phyloP scores from a whole-genome alignment of 1,140 invertebrate genomes.

The Drepana arcuata region DNA sequence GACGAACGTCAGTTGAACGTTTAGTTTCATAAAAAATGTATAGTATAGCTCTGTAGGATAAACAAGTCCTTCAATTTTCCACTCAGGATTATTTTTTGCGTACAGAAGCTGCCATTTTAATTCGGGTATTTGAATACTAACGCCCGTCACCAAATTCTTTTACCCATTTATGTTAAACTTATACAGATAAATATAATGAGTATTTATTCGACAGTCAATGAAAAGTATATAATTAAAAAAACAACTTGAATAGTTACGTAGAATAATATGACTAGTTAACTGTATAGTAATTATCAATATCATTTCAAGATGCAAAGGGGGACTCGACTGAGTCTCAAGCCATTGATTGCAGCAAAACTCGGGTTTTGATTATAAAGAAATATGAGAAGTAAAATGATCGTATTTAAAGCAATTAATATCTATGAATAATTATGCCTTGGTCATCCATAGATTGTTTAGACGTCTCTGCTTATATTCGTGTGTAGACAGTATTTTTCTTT shows the following conservation, averaged over 20 bases:
- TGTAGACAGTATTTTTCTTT: background rate
- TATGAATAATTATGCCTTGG: too few relatives aligned
- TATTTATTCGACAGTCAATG: constrained; percentile 4
- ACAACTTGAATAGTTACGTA: background rate
- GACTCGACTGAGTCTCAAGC: background rate
- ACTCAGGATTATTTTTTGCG: too few relatives aligned
- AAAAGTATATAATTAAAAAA: constrained; percentile 1
- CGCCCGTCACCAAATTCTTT: constrained; percentile 1
- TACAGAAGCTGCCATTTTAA: too few relatives aligned
- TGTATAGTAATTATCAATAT: background rate
- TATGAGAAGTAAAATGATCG: background rate
- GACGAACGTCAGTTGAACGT: background rate
- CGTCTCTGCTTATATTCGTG: background rate
- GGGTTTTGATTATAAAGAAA: background rate
- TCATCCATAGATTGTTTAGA: too few relatives aligned
- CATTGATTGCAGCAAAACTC: too few relatives aligned
- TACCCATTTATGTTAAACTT: too few relatives aligned
- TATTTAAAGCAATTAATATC: background rate
- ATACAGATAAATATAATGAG: constrained; percentile 1
- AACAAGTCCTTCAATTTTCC: background rate
- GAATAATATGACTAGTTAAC: background rate
- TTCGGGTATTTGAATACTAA: background rate
- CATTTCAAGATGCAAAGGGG: background rate
- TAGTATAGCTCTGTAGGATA: background rate
- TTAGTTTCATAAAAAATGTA: background rate